Evolutionary conservation across 2,797 vertebrate genomes (phyloP), one percentile per base, ranked within the genome.

Genomic region (Ataeniobius toweri): DNA sequence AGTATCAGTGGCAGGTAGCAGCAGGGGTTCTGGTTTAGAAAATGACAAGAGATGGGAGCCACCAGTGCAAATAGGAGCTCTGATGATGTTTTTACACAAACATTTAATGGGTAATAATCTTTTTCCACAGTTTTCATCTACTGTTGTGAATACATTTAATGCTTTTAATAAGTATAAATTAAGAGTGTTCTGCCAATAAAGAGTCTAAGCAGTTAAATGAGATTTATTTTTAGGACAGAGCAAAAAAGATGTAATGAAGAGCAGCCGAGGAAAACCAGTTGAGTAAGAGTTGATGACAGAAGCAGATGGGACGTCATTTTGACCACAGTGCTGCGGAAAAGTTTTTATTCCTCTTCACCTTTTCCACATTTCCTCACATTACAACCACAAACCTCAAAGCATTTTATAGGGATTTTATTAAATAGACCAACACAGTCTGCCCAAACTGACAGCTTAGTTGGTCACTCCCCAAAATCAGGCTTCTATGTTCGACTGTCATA

Each of bases 31-130:
- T 26, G 9, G 28, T 28, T 36, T 65, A 0, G 77, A 68, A 77
- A 86, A 92, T 81, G 82, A 89, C 68, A 87, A 90, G 80, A 86
- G 88, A 91, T 1, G 36, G 24, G 51, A 83, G 65, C 67, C 41
- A 69, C 67, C 44, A 46, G 53, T 20, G 61, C n/a, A 41, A 72
- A 18, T 74, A 68, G 75, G n/a, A 41, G 3, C 53, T 0, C 63
- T 59, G 69, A 26, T 22, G n/a, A 28, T 4, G 18, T 59, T 77
- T 67, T 75, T n/a, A 24, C 0, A 53, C 71, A 53, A 26, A 61
- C 70, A 26, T 48, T 65, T 53, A 69, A 74, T 58, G 58, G 36
- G 75, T 80, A 58, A 58, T 0, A 2, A 67, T 77, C 75, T 14
- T 50, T 28, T 61, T 61, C 10, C 3, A 12, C 58, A 22, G 9